A percentile compares a stretch with the other conserved stretches of the same genome.
phyloP scores from a whole-genome alignment of 2,797 vertebrate species.

The Rachycentron canadum region DNA sequence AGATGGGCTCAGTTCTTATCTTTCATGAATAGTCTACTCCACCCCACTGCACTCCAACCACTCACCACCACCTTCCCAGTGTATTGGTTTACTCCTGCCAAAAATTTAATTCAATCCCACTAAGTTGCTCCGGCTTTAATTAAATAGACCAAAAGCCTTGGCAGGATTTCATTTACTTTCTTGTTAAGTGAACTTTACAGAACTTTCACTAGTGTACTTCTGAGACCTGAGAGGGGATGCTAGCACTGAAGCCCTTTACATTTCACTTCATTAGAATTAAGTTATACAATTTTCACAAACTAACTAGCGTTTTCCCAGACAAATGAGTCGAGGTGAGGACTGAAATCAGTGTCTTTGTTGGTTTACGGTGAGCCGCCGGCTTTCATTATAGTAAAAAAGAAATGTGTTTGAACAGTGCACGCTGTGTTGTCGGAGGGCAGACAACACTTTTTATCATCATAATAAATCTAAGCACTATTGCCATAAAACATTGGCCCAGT shows the following conservation, averaged over 20 bases:
- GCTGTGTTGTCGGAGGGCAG: conserved; percentile 48
- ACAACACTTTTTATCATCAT: conserved; percentile 74
- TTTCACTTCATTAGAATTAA: conserved; percentile 29
- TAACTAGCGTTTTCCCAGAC: conserved; percentile 36
- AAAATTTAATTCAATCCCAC: conserved; percentile 82
- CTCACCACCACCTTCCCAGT: conserved; percentile 64
- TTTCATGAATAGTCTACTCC: conserved; percentile 60
- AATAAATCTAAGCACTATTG: conserved; percentile 77
- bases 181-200: conserved; percentile 75
- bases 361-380: conserved; percentile 46
- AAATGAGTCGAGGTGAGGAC: conserved; percentile 30
- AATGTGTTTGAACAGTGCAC: conserved; percentile 49
- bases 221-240: conserved; percentile 30
- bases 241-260: background rate
- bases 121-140: conserved; percentile 82
- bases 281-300: background rate
- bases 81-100: conserved; percentile 78
- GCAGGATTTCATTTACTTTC: conserved; percentile 78
- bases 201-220: conserved; percentile 53
- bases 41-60: conserved; percentile 37
- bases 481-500: conserved; percentile 70
- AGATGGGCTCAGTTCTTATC: conserved; percentile 60
- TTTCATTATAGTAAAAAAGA: conserved; percentile 44
- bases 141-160: conserved; percentile 77
- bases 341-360: conserved; percentile 42